These are phyloP conservation scores for Lepus oiostolus DNA, from an alignment of 2,797 vertebrate species.

Conservation along the genomic window DNA sequence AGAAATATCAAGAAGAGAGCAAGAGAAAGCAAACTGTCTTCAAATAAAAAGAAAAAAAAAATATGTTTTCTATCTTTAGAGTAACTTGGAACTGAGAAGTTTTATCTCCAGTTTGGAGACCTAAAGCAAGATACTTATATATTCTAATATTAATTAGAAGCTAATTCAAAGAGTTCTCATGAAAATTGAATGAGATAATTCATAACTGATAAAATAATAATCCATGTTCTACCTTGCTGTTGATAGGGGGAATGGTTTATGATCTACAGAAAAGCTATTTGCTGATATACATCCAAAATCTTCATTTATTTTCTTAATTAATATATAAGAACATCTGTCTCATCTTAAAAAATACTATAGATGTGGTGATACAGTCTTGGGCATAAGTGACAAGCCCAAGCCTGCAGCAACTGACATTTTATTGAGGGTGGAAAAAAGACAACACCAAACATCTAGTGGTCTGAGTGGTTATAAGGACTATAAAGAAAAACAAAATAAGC, in stretches of 20 bases:
- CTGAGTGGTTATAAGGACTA: background rate
- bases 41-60: background rate
- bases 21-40: background rate
- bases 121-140: background rate
- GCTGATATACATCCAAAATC: conserved; percentile 7
- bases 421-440: background rate
- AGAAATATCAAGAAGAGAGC: background rate
- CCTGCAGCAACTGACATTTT: background rate
- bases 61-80: conserved; percentile 1
- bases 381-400: background rate
- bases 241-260: background rate
- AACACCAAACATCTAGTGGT: background rate
- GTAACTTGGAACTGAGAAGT: background rate
- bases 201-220: conserved; percentile 31
- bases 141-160: background rate
- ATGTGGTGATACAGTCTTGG: background rate
- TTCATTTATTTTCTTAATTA: background rate
- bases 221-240: background rate
- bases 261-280: background rate
- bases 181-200: conserved; percentile 25
- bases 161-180: background rate
- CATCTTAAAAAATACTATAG: background rate
- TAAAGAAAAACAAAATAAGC: background rate
- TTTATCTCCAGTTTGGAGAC: background rate
- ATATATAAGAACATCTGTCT: background rate